Evolutionary conservation across 2,113 vertebrate genomes (phyloP), one percentile per base, ranked within the genome.

Genomic region (Clarias gariepinus): DNA sequence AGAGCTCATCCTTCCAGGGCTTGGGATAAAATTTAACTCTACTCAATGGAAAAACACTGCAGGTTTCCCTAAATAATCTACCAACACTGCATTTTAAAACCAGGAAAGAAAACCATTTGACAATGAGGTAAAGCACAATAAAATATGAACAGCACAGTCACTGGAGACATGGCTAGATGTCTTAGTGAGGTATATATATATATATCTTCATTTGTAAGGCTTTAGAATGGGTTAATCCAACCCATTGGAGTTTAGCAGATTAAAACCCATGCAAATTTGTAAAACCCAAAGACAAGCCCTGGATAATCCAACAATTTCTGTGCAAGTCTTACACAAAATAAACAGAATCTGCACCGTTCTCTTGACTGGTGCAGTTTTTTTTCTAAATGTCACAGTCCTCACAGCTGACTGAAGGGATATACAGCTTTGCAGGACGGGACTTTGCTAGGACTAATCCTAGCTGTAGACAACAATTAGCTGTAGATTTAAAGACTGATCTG

Each of bases 231-330:
- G 58, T 82, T 52, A 47, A 66, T 82, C 36, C 58, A 41, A 64
- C 61, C 64, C 3, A 5, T 18, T 28, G 36, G 12, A 82, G 60
- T 64, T 87, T 47, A 66, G 73, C 57, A 81, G 88, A 89, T 88
- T 91, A 88, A 90, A 81, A 33, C 58, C 52, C 55, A 83, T 76
- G 23, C 74, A 85, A 64, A 83, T 85, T 84, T 60, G 41, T 81
- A 64, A 80, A 85, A 85, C 36, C 11, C 33, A 30, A 82, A 86
- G 81, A 41, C 82, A 53, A 64, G 57, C 21, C 53, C 64, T 53
- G 36, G 9, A 36, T 18, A 63, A 7, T 58, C 71, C 52, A 87
- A 55, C 15, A 69, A 28, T 78, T 52, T 28, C 84, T 77, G 71
- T 74, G 58, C n/a, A 80, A 11, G 9, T 61, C 28, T 36, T 33